Evolutionary conservation across 2,888 invertebrate genomes (phyloP).

Genomic region (Cephus rjabovi): DNA sequence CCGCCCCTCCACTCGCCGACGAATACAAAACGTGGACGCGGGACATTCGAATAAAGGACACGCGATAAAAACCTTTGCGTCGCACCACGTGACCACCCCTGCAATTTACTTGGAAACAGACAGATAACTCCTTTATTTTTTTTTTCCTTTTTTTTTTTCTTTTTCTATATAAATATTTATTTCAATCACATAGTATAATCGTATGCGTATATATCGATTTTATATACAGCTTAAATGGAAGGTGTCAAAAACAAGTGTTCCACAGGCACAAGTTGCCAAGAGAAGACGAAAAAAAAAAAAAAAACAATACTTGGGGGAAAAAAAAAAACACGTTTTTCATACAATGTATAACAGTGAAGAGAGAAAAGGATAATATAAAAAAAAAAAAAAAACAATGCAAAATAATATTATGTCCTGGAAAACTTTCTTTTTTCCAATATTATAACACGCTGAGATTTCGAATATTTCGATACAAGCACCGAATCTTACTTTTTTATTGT

Average conservation of each 20-base stretch:
- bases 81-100: conserved; percentile 61
- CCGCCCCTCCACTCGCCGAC: too few species aligned
- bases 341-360: conserved; percentile 33
- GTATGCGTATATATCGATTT: conserved; percentile 34
- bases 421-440: conserved; percentile 31
- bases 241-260: conserved; percentile 58
- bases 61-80: conserved; percentile 46
- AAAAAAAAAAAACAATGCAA: conserved; percentile 44
- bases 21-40: neutral
- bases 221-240: conserved; percentile 49
- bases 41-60: neutral
- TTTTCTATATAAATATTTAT: conserved; percentile 42
- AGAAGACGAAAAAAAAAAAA: conserved; percentile 36
- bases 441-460: conserved; percentile 19
- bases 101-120: conserved; percentile 36
- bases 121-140: conserved; percentile 17
- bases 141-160: conserved; percentile 14
- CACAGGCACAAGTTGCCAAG: conserved; percentile 67
- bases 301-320: conserved; percentile 23
- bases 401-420: conserved; percentile 48
- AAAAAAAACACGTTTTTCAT: conserved; percentile 27
- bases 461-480: conserved; percentile 19
- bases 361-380: conserved; percentile 19
- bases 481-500: conserved; percentile 18
- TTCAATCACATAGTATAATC: conserved; percentile 41